Conservation (phyloP, 2,888 invertebrate species). For the Neria commutata region DNA sequence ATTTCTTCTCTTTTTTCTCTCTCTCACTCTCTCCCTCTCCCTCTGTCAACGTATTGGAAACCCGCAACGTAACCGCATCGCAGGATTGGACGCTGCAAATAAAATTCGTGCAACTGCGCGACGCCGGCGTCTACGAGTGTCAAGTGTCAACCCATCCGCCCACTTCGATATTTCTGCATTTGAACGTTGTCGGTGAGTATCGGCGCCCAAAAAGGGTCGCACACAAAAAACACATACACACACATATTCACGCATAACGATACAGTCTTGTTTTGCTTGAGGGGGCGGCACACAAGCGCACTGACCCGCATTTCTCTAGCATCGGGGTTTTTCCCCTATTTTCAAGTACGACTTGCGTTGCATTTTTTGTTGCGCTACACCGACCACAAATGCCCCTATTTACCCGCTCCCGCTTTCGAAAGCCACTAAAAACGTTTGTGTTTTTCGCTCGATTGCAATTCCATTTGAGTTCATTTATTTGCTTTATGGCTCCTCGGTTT, state of each 20-base stretch:
- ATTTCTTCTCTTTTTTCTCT: background rate
- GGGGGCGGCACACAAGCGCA: background rate
- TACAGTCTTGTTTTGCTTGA: too few species aligned
- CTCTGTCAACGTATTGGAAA: background rate
- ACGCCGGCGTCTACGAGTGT: constrained; percentile 87
- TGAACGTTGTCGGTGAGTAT: constrained; percentile 85
- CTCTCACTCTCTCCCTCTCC: too few species aligned
- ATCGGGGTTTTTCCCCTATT: background rate
- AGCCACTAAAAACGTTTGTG: too few species aligned
- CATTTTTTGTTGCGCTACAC: too few species aligned
- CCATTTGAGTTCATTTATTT: too few species aligned
- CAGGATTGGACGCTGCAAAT: constrained; percentile 93
- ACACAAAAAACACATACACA: background rate
- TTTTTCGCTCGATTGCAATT: too few species aligned
- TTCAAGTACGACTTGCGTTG: too few species aligned
- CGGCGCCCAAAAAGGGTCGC: constrained; percentile 21
- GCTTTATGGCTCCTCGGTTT: too few species aligned
- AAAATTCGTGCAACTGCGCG: constrained; percentile 83
- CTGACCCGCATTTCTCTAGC: background rate
- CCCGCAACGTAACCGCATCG: background rate
- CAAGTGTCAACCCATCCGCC: constrained; percentile 92
- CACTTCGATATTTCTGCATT: constrained; percentile 83
- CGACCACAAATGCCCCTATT: too few species aligned
- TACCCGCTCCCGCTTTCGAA: too few species aligned
- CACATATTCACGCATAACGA: too few species aligned